Evolutionary conservation across 2,113 vertebrate genomes (phyloP), one percentile per base, ranked within the genome.

Genomic region (Zosterops borbonicus): DNA sequence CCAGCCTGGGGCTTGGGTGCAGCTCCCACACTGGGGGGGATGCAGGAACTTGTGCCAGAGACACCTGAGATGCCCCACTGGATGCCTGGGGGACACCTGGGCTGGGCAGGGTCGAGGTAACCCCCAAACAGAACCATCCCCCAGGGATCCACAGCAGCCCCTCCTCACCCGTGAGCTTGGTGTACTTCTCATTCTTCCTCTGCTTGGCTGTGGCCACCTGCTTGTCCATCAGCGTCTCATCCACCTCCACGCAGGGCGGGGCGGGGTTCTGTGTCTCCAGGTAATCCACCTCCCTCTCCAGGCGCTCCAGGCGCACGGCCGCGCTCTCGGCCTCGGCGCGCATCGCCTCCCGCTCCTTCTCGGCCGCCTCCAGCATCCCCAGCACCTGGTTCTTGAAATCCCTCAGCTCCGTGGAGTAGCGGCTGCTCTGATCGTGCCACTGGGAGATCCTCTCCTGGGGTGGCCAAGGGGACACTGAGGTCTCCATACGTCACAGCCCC

Each of bases 241-340:
- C 98, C 42, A 97, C 94, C 62, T 98, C 98, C n/a, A 98, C 97
- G 12, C 99, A 99, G 83, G 99, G 98, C 2, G 98, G 98, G 0
- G 98, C 98, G 0, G 99, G 98, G 92, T 98, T 98, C 97, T 98
- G 98, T 2, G 96, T 98, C 97, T 99, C 99, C 75, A 99, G 97
- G 67, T 98, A 98, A 92, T 99, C 99, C 91, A 99, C 98, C 91
- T 99, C 99, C 4, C 98, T 92, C 95, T 99, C 99, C 83, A 99
- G 96, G 5, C 98, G 98, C 60, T 99, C 98, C 92, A 99, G 97
- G 0, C 98, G 97, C 41, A 97, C 97, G 0, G 97, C 97, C 1
- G 98, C 96, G 11, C 93, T 98, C 83, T 99, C 98, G 2, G 99
- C 96, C 95, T 99, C 99, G 0, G 96, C 94, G 60, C 97, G 95